These are phyloP conservation scores for Caiman crocodilus DNA, from an alignment of 2,797 vertebrate species.

Conservation along the genomic window DNA sequence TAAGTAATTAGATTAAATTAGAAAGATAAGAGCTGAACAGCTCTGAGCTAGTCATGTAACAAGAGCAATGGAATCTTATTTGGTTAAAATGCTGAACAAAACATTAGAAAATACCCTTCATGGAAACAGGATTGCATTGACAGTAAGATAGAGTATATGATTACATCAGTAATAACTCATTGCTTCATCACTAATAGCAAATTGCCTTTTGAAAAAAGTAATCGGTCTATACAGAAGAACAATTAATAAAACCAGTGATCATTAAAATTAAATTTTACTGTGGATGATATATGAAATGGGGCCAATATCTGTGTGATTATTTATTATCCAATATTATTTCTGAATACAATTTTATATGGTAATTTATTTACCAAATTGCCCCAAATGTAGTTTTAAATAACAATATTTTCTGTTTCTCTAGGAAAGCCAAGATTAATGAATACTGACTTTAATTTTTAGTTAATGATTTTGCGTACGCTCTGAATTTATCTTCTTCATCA, in stretches of 20 bases:
- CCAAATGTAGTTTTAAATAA: neutral
- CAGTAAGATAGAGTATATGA: neutral
- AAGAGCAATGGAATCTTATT: neutral
- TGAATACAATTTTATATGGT: neutral
- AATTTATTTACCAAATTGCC: neutral
- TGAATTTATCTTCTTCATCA: neutral
- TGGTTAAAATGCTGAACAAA: neutral
- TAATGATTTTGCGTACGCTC: neutral
- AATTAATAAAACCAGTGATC: neutral
- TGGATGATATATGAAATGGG: neutral
- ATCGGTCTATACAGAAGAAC: neutral
- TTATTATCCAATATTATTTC: too few species aligned
- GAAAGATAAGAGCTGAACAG: neutral
- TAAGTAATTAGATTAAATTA: neutral
- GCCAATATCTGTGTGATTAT: neutral
- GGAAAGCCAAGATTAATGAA: neutral
- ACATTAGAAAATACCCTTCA: neutral
- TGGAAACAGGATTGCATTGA: neutral
- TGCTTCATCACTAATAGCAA: neutral
- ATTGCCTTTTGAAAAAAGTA: neutral
- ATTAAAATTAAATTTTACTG: neutral
- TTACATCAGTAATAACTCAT: neutral
- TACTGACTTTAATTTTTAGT: neutral
- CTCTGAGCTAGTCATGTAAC: rapidly evolving
- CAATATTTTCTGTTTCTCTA: neutral